Base-by-base conservation (phyloP, 92 coral and sea anemone genomes). In the Bergia puertoricense region DNA sequence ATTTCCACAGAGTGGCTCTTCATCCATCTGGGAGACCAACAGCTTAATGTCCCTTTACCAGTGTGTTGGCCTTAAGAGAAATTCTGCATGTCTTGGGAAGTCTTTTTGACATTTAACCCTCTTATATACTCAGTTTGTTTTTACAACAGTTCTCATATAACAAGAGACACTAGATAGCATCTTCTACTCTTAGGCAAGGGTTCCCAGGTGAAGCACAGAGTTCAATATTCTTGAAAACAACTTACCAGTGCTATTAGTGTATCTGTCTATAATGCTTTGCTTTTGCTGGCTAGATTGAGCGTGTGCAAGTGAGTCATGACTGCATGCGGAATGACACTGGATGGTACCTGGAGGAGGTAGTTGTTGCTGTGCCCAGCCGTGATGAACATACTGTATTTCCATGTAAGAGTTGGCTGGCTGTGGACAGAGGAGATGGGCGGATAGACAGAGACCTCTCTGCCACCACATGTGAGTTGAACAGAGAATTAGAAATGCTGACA, bases 321-420 rank as follows among this genome's bases (percentile, higher is more conserved):
- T 85, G 94, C 69, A 93, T 80, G 77, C 90, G 89, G 50, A 82
- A 92, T 68, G 86, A 90, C 39, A 79, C 94, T 56, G 99, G 99
- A 15, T 97, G 98, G 97, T 97, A 85, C 92, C 91, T 97, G 84
- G 99, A 97, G 89, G 99, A 97, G 89, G 94, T 97, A 3, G 94
- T 95, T 3, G 99, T 97, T 42, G 96, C 93, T 65, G 99, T 97
- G 23, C 99, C 99, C 8, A 92, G 96, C 85, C 97, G 96, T 80
- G 98, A 90, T 14, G 99, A 97, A 80, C 98, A 93, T 89, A 93
- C 92, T 38, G 99, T 97, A 90, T 97, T 97, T 77, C 98, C 99
- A 22, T 97, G 96, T 57, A 92, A 91, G 88, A 91, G 97, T 76
- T 97, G 99, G 99, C 56, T 97, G 50, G 95, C 97, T 18, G 92